A percentile compares a stretch with the other conserved stretches of the same genome.
Conservation (phyloP, 2,888 invertebrate genomes). For the Melipona beecheii region DNA sequence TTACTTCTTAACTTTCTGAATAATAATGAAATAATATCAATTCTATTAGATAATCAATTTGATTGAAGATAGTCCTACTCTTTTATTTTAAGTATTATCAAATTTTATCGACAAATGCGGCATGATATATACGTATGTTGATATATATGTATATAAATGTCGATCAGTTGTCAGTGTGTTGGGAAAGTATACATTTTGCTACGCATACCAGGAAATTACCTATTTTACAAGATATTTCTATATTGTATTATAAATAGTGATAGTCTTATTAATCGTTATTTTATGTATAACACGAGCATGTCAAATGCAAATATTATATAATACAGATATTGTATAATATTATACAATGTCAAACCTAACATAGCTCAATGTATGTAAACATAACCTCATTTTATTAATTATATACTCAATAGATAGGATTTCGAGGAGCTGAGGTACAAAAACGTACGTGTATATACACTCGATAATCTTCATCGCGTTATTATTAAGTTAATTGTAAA, state of each 20-base stretch:
- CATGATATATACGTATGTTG: too few species aligned
- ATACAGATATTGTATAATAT: neutral
- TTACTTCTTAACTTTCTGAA: neutral
- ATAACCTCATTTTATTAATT: slow-evolving; percentile 17
- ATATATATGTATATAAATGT: neutral
- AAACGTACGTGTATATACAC: neutral
- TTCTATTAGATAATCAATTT: neutral
- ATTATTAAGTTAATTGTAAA: neutral
- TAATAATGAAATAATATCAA: neutral
- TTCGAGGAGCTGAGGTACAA: neutral
- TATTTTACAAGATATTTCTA: neutral
- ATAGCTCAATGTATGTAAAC: neutral
- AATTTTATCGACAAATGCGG: neutral
- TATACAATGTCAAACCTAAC: neutral
- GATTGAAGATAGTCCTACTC: neutral
- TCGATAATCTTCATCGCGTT: neutral
- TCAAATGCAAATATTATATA: neutral
- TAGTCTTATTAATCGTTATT: neutral
- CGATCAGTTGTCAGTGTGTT: neutral
- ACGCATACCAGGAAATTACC: neutral
- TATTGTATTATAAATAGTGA: neutral
- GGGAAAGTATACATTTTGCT: neutral
- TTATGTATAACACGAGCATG: neutral
- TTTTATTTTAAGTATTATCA: neutral
- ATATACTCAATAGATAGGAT: neutral